A percentile compares a stretch with the other conserved stretches of the same genome.
Conservation (phyloP, 1,140 invertebrate genomes). For the Pygmarrhopalites habei region DNA sequence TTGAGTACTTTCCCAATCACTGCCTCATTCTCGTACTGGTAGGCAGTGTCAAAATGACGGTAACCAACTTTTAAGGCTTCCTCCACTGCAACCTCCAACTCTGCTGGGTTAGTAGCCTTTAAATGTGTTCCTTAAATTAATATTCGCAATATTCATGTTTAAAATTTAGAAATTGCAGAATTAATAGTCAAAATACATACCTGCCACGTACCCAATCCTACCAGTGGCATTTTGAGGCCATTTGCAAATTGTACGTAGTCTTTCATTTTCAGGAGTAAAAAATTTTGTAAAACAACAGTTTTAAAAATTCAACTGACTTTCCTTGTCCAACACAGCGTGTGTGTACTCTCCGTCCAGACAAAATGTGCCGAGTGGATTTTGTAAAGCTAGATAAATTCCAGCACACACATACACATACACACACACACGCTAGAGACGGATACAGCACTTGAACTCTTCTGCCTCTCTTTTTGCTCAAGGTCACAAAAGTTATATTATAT, state of each 20-base stretch:
- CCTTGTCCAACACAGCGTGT: too few relatives aligned
- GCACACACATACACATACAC: too few relatives aligned
- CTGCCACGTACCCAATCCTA: conserved; percentile 26
- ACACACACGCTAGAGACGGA: too few relatives aligned
- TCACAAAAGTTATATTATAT: too few relatives aligned
- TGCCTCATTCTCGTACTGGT: conserved; percentile 12
- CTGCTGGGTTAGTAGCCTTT: conserved; percentile 36
- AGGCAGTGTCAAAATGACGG: conserved; percentile 10
- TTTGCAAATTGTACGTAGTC: conserved; percentile 31
- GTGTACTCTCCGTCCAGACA: too few relatives aligned
- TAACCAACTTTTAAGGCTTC: conserved; percentile 41
- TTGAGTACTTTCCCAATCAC: conserved; percentile 38
- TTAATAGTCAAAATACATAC: not conserved
- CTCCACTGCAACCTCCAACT: conserved; percentile 40
- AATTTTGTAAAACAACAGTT: not conserved
- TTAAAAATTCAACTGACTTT: not conserved
- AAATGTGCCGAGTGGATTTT: too few relatives aligned
- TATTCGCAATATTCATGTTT: not conserved
- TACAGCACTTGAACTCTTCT: too few relatives aligned
- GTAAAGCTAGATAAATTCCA: too few relatives aligned
- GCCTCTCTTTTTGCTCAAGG: too few relatives aligned
- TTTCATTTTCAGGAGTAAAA: too few relatives aligned
- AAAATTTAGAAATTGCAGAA: conserved; percentile 40
- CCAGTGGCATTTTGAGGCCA: conserved; percentile 33
- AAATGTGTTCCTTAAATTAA: not conserved